Percentiles rank a stretch among this genome's conserved stretches.
phyloP scores from a whole-genome alignment of 2,888 invertebrate genomes.

The Seira musarum region DNA sequence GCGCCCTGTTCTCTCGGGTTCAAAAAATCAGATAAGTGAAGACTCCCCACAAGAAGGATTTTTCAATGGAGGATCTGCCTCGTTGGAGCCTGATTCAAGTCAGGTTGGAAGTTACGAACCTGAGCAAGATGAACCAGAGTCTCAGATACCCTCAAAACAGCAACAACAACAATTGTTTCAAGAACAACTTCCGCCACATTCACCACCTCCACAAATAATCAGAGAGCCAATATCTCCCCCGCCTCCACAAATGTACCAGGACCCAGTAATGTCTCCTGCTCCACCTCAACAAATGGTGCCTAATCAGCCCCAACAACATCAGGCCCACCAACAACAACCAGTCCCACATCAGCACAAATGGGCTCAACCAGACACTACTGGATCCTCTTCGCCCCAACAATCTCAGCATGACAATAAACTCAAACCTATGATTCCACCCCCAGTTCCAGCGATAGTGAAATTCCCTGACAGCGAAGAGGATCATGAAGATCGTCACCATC shows the following conservation, averaged over 20 bases:
- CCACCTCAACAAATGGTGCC: too few species aligned
- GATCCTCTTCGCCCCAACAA: slow-evolving; percentile 13
- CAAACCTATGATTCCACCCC: slow-evolving; percentile 51
- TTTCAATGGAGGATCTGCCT: not conserved
- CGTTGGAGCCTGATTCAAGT: slow-evolving; percentile 16
- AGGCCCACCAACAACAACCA: slow-evolving; percentile 12
- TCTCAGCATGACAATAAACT: slow-evolving; percentile 28
- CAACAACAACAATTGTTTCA: slow-evolving; percentile 19
- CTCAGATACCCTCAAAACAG: not conserved
- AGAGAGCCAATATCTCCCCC: slow-evolving; percentile 12
- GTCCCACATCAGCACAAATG: slow-evolving; percentile 20
- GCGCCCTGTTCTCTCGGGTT: slow-evolving; percentile 64
- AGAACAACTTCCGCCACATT: slow-evolving; percentile 12
- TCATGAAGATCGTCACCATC: slow-evolving; percentile 42
- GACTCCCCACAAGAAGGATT: not conserved
- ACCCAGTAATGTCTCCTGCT: not conserved
- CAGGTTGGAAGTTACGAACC: slow-evolving; percentile 26
- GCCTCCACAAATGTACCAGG: not conserved
- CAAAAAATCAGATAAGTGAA: not conserved
- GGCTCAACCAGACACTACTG: not conserved
- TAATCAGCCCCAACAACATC: slow-evolving; percentile 31
- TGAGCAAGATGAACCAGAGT: slow-evolving; percentile 17
- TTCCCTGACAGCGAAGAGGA: slow-evolving; percentile 60
- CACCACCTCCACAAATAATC: slow-evolving; percentile 1
- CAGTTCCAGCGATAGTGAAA: slow-evolving; percentile 56